Evolutionary conservation across 2,113 vertebrate species (phyloP).

Genomic region (Piaya cayana): DNA sequence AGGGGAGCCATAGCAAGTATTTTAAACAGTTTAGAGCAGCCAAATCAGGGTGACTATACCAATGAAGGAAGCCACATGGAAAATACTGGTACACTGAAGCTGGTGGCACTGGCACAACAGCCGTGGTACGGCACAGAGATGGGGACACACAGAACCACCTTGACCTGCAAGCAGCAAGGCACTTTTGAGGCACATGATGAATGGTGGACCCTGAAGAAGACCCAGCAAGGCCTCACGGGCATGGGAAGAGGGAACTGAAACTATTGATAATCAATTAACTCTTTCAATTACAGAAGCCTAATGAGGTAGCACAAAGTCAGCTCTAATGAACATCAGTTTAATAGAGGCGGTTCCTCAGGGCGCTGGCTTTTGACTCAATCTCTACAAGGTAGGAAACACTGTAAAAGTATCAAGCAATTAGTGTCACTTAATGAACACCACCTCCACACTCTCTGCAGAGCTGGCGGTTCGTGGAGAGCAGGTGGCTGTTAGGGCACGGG

Average conservation of each 20-base stretch:
- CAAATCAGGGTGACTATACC: neutral
- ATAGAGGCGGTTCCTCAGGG: constrained; percentile 35
- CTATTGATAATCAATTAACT: constrained; percentile 71
- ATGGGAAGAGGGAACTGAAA: neutral
- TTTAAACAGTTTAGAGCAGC: neutral
- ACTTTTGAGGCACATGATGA: neutral
- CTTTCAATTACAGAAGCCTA: constrained; percentile 61
- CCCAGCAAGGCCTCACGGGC: neutral
- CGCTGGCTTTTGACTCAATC: neutral
- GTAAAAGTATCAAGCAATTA: constrained; percentile 18
- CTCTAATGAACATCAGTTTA: constrained; percentile 51
- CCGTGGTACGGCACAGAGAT: neutral
- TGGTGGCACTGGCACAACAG: accelerated
- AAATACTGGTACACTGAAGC: neutral
- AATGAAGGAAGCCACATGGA: neutral
- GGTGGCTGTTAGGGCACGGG: accelerated
- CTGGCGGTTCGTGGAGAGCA: accelerated
- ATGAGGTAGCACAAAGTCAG: constrained; percentile 50
- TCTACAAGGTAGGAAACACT: constrained; percentile 13
- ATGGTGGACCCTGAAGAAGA: neutral
- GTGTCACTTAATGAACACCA: neutral
- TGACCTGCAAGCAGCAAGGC: neutral
- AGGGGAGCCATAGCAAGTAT: neutral
- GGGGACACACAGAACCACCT: neutral
- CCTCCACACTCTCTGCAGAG: neutral